Percentiles rank a stretch among this genome's conserved stretches.
Evolutionary conservation across 2,888 invertebrate genomes (phyloP).

Genomic region (Mesorhabditis belari): DNA sequence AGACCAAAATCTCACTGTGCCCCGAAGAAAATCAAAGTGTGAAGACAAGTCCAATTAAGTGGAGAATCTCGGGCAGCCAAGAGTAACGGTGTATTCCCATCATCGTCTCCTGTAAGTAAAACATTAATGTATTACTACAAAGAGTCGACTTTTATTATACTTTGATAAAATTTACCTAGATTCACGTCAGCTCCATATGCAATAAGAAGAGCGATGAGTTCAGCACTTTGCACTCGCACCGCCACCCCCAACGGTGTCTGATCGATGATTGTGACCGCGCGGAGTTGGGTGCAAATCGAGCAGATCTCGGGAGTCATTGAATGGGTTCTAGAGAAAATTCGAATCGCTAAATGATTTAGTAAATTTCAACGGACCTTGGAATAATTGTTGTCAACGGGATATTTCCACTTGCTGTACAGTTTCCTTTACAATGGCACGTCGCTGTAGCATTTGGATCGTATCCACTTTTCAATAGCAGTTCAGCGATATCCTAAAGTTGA

Average conservation of each 20-base stretch:
- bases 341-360: not conserved
- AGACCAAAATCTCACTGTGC: conserved; percentile 39
- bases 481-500: conserved; percentile 39
- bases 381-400: conserved; percentile 47
- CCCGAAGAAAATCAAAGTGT: conserved; percentile 49
- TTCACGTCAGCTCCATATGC: conserved; percentile 61
- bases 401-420: conserved; percentile 47
- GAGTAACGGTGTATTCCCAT: conserved; percentile 63
- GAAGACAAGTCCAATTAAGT: conserved; percentile 58
- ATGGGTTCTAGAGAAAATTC: conserved; percentile 31
- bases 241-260: conserved; percentile 63
- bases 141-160: not conserved
- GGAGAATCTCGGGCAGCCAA: conserved; percentile 61
- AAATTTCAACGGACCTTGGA: conserved; percentile 21
- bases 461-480: conserved; percentile 57
- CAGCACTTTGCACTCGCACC: conserved; percentile 59
- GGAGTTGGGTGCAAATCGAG: conserved; percentile 59
- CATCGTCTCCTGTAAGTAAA: conserved; percentile 53
- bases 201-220: conserved; percentile 60
- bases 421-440: conserved; percentile 50
- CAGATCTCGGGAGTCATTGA: conserved; percentile 51
- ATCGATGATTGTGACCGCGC: conserved; percentile 53
- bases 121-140: not conserved
- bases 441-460: conserved; percentile 62
- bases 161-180: conserved; percentile 46